Base-by-base conservation (phyloP, 2,797 vertebrate genomes). In the Carapus acus region DNA sequence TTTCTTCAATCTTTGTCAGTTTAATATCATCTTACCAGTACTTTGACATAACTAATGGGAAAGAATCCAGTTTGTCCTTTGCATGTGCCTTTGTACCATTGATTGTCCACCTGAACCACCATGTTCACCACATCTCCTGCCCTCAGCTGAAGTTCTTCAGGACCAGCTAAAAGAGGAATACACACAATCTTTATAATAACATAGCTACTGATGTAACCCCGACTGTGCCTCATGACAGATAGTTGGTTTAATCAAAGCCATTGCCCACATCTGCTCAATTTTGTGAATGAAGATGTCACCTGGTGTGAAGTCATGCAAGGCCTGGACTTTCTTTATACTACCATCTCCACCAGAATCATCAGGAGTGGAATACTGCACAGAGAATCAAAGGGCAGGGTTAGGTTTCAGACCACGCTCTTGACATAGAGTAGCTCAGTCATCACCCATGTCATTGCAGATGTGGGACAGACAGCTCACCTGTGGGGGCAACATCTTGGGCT, bases 1-100 rank as follows among this genome's bases (percentile, higher is more conserved):
- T 27, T 27, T 27, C 4, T 4, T 8, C 31, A 33, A 7, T 11
- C 6, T 13, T 33, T 33, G 9, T 3, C 11, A 13, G 44, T 36
- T n/a, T 19, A 6, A 4, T 39, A 47, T 67, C 80, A 47, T 67
- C 80, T 74, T 54, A 90, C 88, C 79, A 88, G 52, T 2, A 90
- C 78, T 90, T 88, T 87, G 69, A 92, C 90, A 17, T 90, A 90
- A 81, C 44, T 93, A 68, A 88, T 70, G 20, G 96, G 96, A 83
- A 99, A 98, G 67, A 91, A 87, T 7, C 96, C 96, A 13, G 85
- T 85, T 40, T 71, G 77, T 60, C 88, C 91, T 70, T 83, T 82
- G 59, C 88, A 91, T 58, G 85, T 92, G 33, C 96, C 96, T 73
- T 71, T 83, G 82, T 93, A 98, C 96, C 96, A 99, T 40, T 96